Evolutionary conservation across 2,797 vertebrate species (phyloP), one percentile per base, ranked within the genome.

Genomic region (Lepus townsendii): DNA sequence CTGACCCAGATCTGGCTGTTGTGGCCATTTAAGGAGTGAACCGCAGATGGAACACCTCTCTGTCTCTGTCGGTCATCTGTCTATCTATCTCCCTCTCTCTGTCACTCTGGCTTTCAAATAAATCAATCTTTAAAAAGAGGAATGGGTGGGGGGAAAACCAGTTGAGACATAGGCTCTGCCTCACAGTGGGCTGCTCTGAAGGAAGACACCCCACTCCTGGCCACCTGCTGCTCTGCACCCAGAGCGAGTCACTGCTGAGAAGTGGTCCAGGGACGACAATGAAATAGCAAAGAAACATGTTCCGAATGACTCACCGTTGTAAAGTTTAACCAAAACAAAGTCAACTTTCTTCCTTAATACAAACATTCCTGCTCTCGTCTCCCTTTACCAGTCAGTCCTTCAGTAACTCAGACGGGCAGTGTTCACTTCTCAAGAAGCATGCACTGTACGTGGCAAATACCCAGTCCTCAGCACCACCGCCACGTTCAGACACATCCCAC

Each of bases 301-400:
- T 68, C 92, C 68, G 76, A 80, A 86, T 62, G 16, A 68, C 14
- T 71, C 62, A 30, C 30, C 38, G 71, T 75, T 66, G 50, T 27
- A 26, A 54, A 63, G 54, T 57, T 83, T 69, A 66, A 50, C 32
- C 57, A 65, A 79, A 79, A 93, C 52, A 35, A 78, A 88, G 90
- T 50, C 50, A 6, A 27, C 38, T 60, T 57, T 85, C 54, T 90
- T 66, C 52, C 57, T 69, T 32, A 82, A 83, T 83, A 75, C 13
- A 14, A 27, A 62, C 7, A 16, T 16, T 68, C 16, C 32, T 0
- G 3, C 8, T 68, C 42, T 47, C 66, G 32, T 35, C 82, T 71
- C 17, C 65, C 57, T 35, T 87, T 12, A 69, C 52, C 89, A 79
- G 16, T 9, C 89, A 79, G 16, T 9, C 2, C 35, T 87, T 79